Base-by-base conservation (phyloP, 2,113 vertebrate species). In the Ardeotis arabs region DNA sequence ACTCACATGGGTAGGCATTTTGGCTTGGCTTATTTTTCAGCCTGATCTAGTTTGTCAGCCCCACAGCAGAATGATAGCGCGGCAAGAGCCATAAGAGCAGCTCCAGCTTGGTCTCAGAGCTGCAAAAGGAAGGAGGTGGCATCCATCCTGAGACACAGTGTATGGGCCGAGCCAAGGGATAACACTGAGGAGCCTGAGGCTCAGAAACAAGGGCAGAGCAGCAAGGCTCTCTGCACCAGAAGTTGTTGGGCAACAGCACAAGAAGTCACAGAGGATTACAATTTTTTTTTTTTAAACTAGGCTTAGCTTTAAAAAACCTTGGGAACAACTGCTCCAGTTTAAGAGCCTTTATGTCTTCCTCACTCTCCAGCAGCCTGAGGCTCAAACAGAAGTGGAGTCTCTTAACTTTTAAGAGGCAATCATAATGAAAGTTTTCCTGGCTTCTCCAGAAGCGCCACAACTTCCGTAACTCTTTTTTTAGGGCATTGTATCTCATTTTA, bases 151-250 rank as follows among this genome's bases (percentile, higher is more conserved):
- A 78, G 56, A 33, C 17, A 44, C 8, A 2, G 59, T 0, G 58
- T 47, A 22, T 5, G 35, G 70, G 31, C 39, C 52, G 39, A 84
- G 77, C 45, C 64, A 60, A 60, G 53, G 76, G 35, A 7, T 21
- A 45, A 29, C 2, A 3, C 39, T 28, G 27, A 44, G 1, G 4
- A 70, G 31, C 39, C 18, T 1, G 2, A 25, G 49, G 53, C 68
- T 80, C 68, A 33, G 60, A 52, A 55, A 45, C 2, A 5, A 68
- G 64, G 39, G 55, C 77, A 84, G 31, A 60, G 64, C 74, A 66
- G 64, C 44, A 59, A 33, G 12, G 56, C 22, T 55, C 23, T 3
- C 37, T 28, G 25, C 39, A 64, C 33, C 45, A 50, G 39, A 21
- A 39, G 58, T 31, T 72, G 7, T 16, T 62, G 35, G 37, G 33